Evolutionary conservation across 2,113 vertebrate species (phyloP).

Genomic region (Micronycteris hirsuta): DNA sequence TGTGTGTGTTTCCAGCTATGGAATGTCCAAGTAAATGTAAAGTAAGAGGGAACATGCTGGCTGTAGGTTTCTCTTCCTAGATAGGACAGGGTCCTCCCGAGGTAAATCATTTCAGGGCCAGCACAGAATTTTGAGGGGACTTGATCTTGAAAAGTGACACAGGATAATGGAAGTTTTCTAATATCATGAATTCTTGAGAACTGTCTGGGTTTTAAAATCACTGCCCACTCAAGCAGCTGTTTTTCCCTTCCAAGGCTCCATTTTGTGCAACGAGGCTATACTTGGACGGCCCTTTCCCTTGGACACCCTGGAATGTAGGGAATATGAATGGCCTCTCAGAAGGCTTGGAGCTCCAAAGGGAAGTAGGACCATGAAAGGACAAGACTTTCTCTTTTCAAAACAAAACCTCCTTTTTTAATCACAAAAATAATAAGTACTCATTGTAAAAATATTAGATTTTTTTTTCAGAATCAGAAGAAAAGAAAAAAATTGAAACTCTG

Average conservation of each 20-base stretch:
- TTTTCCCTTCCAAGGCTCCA: not conserved
- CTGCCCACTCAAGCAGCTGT: not conserved
- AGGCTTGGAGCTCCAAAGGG: not conserved
- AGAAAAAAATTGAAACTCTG: not conserved
- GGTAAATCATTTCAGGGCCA: not conserved
- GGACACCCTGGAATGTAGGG: not conserved
- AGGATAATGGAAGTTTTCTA: not conserved
- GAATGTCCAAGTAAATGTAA: not conserved
- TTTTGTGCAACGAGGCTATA: not conserved
- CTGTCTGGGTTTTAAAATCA: not conserved
- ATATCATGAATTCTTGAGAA: not conserved
- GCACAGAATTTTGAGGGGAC: not conserved
- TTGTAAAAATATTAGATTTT: not conserved
- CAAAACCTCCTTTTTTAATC: not conserved
- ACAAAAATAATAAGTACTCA: not conserved
- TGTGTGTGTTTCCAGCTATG: not conserved
- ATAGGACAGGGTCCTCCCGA: not conserved
- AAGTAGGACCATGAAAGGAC: not conserved
- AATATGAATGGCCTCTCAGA: not conserved
- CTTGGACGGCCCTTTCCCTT: not conserved
- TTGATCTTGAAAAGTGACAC: slow-evolving; percentile 14
- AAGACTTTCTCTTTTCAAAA: not conserved
- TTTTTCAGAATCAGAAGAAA: slow-evolving; percentile 5
- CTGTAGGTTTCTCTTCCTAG: not conserved
- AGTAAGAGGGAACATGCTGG: not conserved